Percentiles rank a stretch among this genome's conserved stretches.
Conservation (phyloP, 1,140 invertebrate genomes). For the Caenorhabditis briggsae region DNA sequence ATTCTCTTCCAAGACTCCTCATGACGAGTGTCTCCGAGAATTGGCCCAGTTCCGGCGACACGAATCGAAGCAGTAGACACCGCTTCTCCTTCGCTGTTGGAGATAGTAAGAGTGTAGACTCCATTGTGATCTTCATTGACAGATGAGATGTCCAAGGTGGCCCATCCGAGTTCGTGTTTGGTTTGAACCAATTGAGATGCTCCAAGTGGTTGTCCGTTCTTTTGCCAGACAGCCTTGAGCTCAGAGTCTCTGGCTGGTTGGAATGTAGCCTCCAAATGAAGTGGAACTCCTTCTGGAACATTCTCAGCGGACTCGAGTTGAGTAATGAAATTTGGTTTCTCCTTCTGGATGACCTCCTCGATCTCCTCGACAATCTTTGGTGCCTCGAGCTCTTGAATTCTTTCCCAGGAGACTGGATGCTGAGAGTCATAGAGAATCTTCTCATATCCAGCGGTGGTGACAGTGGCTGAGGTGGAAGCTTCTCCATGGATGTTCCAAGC, state of each 20-base stretch:
- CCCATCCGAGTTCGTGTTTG: conserved; percentile 75
- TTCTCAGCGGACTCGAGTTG: conserved; percentile 73
- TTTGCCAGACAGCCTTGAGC: conserved; percentile 85
- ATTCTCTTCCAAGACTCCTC: conserved; percentile 76
- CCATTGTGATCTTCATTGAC: conserved; percentile 76
- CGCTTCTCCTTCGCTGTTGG: conserved; percentile 79
- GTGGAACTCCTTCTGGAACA: conserved; percentile 86
- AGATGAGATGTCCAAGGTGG: conserved; percentile 72
- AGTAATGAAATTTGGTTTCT: conserved; percentile 76
- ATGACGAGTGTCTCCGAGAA: conserved; percentile 74
- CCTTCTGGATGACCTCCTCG: conserved; percentile 74
- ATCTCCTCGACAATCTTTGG: conserved; percentile 70
- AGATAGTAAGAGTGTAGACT: conserved; percentile 76
- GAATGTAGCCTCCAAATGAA: conserved; percentile 93
- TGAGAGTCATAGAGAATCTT: conserved; percentile 67
- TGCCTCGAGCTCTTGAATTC: conserved; percentile 75
- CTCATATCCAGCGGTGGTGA: conserved; percentile 82
- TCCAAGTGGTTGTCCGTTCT: conserved; percentile 68
- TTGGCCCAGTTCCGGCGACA: conserved; percentile 82
- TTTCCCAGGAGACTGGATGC: conserved; percentile 74
- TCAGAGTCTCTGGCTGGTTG: conserved; percentile 94
- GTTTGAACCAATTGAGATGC: conserved; percentile 74
- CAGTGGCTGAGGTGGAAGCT: conserved; percentile 90
- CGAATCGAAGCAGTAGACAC: conserved; percentile 84
- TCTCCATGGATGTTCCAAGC: conserved; percentile 91